These are phyloP conservation scores for Vombatus ursinus DNA, from an alignment of 2,113 vertebrate genomes.

Conservation along the genomic window DNA sequence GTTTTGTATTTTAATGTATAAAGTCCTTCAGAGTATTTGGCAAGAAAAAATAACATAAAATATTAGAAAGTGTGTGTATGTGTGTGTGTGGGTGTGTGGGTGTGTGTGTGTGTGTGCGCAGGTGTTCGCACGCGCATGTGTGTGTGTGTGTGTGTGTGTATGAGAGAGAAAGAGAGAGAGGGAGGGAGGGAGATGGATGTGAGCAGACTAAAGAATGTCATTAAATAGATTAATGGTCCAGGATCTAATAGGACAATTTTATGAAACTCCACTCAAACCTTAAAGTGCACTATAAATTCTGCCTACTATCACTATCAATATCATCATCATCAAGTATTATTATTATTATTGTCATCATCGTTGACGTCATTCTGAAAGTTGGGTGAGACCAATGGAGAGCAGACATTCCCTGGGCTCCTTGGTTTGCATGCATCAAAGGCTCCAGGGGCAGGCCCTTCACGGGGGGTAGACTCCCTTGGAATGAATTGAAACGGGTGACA, in stretches of 20 bases:
- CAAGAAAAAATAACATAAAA: not conserved
- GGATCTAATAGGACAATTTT: not conserved
- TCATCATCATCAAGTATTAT: not conserved
- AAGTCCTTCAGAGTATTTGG: not conserved
- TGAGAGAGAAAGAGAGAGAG: not conserved
- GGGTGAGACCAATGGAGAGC: not conserved
- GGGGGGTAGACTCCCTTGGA: not conserved
- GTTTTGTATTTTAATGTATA: not conserved
- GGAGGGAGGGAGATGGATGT: not conserved
- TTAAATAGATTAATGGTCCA: not conserved
- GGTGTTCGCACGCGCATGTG: too few species aligned
- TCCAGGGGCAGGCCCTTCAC: not conserved
- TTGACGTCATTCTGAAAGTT: too few species aligned
- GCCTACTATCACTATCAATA: not conserved
- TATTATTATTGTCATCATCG: not conserved
- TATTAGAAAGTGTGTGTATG: not conserved
- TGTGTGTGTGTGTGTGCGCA: not conserved
- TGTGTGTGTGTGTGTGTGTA: too few species aligned
- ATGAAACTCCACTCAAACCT: not conserved
- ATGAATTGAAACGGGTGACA: not conserved
- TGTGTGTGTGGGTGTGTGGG: too few species aligned
- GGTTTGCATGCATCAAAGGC: not conserved
- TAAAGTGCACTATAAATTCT: not conserved
- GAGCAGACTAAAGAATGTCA: not conserved
- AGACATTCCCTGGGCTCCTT: not conserved